Conservation (phyloP, 2,113 vertebrate genomes). For the Thymallus thymallus region DNA sequence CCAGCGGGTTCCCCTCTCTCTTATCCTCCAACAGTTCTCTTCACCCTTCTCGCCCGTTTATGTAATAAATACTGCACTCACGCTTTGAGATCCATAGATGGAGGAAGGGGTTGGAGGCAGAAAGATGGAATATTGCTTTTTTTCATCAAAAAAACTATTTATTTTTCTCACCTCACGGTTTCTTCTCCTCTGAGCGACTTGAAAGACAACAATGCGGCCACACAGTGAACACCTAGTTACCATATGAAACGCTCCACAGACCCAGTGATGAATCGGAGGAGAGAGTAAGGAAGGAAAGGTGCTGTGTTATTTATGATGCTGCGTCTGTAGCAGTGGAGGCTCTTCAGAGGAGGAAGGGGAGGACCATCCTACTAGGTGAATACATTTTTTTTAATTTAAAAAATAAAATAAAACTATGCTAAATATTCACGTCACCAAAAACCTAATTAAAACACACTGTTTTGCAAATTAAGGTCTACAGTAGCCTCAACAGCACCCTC, state of each 20-base stretch:
- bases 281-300: conserved; percentile 56
- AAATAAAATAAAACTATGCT: too few species aligned
- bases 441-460: too few species aligned
- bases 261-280: conserved; percentile 59
- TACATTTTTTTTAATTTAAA: too few species aligned
- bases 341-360: too few species aligned
- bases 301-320: conserved; percentile 80
- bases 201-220: conserved; percentile 79
- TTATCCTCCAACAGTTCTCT: conserved; percentile 40
- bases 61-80: conserved; percentile 75
- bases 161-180: conserved; percentile 78
- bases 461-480: too few species aligned
- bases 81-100: conserved; percentile 46
- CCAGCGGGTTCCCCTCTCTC: conserved; percentile 28
- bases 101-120: conserved; percentile 37
- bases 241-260: conserved; percentile 77
- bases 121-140: conserved; percentile 74
- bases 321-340: conserved; percentile 34
- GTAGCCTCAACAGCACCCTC: too few species aligned
- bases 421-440: too few species aligned
- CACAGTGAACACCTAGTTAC: conserved; percentile 80
- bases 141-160: conserved; percentile 80
- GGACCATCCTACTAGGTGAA: too few species aligned
- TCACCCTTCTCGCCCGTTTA: conserved; percentile 61
- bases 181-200: conserved; percentile 74